Base-by-base conservation (phyloP, 2,888 invertebrate species). In the Ochropleura plecta region DNA sequence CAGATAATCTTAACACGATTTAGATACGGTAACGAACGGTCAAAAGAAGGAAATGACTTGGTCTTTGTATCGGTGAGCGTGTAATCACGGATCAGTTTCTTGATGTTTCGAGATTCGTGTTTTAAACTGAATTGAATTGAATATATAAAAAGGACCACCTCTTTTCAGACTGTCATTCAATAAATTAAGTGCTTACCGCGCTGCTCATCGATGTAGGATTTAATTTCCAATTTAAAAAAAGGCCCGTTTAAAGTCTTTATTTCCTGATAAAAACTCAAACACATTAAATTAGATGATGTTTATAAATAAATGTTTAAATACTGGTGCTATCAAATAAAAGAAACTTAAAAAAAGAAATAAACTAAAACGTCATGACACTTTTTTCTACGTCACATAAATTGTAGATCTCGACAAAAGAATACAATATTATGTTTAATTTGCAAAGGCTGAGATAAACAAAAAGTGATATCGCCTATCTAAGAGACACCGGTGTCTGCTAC, bases 21-120 rank as follows among this genome's bases (percentile, higher is more conserved):
- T 91, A 73, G 89, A 74, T 85, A 90, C 89, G 92, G 90, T 89
- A 84, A 79, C 86, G 82, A 72, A 85, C 86, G 78, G 80, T 89
- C 87, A 88, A 89, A 90, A 86, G 89, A 87, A 94, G 95, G 95
- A 95, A 95, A 93, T 95, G 93, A 95, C 93, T 92, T 82, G 91
- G 84, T 85, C 86, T 91, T 92, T 92, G 85, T 86, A 90, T 88
- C 86, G 84, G 88, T 85, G 80, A 89, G 89, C 94, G 92, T 94
- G 92, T 93, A 95, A 95, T 95, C 90, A 88, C 86, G 86, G 88
- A 91, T 91, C 88, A 90, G 91, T 92, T 94, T 92, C 89, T 89
- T 87, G 89, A 93, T 93, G 90, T 93, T 91, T 92, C 84, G 79
- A 86, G 76, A 55, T 80, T 81, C 72, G 87, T 88, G 88, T 90